A percentile compares a stretch with the other conserved stretches of the same genome.
Conservation (phyloP, 2,888 invertebrate species). For the Oxytorus armatus region DNA sequence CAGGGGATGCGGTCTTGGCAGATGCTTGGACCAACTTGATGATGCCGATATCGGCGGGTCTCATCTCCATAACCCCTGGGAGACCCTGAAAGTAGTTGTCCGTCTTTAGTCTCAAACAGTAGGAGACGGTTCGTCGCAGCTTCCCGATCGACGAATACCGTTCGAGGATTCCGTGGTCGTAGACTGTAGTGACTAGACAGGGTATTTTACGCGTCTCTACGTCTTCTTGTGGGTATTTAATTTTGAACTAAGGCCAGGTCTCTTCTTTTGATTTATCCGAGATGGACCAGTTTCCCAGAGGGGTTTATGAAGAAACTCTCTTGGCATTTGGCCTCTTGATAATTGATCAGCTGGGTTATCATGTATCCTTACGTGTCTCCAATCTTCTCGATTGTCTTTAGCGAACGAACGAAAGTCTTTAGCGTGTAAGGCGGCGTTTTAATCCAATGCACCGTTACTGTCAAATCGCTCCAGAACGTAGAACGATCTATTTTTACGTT, state of each 20-base stretch:
- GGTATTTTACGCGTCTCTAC: background rate
- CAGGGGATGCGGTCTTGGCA: too few species aligned
- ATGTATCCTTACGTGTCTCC: background rate
- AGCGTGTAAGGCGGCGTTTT: background rate
- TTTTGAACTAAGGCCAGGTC: slow-evolving; percentile 22
- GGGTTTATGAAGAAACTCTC: background rate
- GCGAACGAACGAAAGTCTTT: background rate
- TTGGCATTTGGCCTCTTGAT: background rate
- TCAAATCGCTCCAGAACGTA: background rate
- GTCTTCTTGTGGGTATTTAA: slow-evolving; percentile 35
- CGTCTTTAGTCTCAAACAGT: slow-evolving; percentile 51
- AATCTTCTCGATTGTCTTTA: background rate
- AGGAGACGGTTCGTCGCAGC: slow-evolving; percentile 51
- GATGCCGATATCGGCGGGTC: background rate
- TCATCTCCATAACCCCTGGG: background rate
- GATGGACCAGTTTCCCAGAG: slow-evolving; percentile 51
- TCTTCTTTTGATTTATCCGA: slow-evolving; percentile 4
- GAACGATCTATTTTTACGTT: background rate
- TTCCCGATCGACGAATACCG: slow-evolving; percentile 50
- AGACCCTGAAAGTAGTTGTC: slow-evolving; percentile 10
- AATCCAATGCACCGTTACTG: slow-evolving; percentile 3
- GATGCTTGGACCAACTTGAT: slow-evolving; percentile 19
- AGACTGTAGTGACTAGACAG: background rate
- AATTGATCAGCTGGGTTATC: background rate
- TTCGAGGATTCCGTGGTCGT: slow-evolving; percentile 6